phyloP scores from a whole-genome alignment of 2,888 invertebrate genomes.

The Lepidochrysops patricia region DNA sequence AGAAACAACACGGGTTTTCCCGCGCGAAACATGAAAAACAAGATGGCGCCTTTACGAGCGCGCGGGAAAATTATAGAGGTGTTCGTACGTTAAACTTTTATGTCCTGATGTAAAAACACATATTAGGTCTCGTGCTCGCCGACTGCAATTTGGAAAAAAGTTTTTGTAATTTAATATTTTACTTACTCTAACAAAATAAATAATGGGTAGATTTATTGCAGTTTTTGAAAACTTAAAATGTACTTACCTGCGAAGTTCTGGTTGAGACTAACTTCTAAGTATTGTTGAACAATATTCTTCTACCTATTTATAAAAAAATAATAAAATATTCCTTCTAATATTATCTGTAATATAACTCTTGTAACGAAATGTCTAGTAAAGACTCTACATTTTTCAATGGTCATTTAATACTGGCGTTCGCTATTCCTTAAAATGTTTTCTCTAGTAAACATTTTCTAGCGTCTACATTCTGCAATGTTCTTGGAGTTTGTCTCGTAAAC shows the following conservation, averaged over 20 bases:
- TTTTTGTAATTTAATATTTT: not conserved
- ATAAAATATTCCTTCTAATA: too few relatives aligned
- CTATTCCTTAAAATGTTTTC: not conserved
- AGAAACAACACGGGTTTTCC: slow-evolving; percentile 30
- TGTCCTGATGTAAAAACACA: slow-evolving; percentile 42
- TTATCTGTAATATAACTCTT: too few relatives aligned
- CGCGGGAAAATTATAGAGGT: slow-evolving; percentile 57
- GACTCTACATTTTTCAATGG: too few relatives aligned
- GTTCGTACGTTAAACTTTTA: slow-evolving; percentile 65
- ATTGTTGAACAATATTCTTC: too few relatives aligned
- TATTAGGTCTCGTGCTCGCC: slow-evolving; percentile 27
- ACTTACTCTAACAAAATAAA: not conserved
- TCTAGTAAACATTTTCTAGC: not conserved
- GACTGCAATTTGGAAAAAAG: not conserved
- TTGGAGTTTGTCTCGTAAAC: not conserved
- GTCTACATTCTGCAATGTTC: not conserved
- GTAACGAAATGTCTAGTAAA: too few relatives aligned
- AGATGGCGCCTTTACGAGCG: slow-evolving; percentile 66
- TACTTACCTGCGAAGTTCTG: too few relatives aligned
- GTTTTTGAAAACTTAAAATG: too few relatives aligned
- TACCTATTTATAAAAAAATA: too few relatives aligned
- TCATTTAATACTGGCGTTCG: not conserved
- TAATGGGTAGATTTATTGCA: not conserved
- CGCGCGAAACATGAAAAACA: slow-evolving; percentile 53
- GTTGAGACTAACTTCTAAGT: too few relatives aligned